Evolutionary conservation across 2,797 vertebrate species (phyloP).

Genomic region (Huso huso): DNA sequence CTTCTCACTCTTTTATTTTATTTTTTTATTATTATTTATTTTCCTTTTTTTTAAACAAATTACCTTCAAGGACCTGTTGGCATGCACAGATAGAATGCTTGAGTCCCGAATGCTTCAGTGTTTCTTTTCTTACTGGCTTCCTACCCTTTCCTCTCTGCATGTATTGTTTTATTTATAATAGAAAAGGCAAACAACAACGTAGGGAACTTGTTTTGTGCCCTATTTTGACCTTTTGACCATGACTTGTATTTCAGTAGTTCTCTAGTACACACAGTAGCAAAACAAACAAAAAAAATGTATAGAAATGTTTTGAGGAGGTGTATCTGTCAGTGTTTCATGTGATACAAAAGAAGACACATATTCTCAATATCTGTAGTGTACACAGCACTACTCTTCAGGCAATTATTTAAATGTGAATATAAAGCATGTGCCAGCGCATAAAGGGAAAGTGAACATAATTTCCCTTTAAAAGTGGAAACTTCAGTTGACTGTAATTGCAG

Average conservation of each 20-base stretch:
- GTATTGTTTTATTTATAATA: neutral
- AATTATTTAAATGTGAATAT: conserved; percentile 2
- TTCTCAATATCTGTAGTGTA: too few relatives aligned
- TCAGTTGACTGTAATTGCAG: too few relatives aligned
- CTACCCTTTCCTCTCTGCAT: conserved; percentile 8
- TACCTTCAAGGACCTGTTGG: conserved; percentile 56
- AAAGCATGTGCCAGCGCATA: neutral
- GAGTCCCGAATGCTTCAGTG: conserved; percentile 62
- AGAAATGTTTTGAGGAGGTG: too few relatives aligned
- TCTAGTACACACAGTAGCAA: too few relatives aligned
- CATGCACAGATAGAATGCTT: conserved; percentile 68
- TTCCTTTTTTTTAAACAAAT: conserved; percentile 15
- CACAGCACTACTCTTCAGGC: too few relatives aligned
- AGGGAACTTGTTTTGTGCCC: too few relatives aligned
- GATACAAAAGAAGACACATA: too few relatives aligned
- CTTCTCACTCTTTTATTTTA: conserved; percentile 42
- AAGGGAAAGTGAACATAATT: neutral
- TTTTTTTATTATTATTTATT: conserved; percentile 27
- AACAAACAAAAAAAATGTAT: too few relatives aligned
- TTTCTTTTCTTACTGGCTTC: conserved; percentile 20
- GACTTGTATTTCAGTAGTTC: too few relatives aligned
- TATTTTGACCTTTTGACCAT: too few relatives aligned
- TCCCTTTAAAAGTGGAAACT: neutral
- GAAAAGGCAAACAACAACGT: too few relatives aligned
- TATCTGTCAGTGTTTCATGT: too few relatives aligned